These are phyloP conservation scores for Pitta sordida DNA, from an alignment of 2,113 vertebrate species.

Conservation along the genomic window DNA sequence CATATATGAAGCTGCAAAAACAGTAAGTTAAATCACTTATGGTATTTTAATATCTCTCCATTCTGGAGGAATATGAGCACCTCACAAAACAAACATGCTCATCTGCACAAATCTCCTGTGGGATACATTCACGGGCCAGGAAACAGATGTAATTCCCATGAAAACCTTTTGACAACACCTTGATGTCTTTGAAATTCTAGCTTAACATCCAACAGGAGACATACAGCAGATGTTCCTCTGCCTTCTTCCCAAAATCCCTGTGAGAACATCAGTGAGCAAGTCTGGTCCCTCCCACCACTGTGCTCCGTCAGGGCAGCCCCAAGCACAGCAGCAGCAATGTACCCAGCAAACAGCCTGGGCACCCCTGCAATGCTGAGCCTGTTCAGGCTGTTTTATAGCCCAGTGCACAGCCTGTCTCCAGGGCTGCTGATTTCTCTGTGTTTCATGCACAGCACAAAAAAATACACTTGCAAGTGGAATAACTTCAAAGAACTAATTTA, in stretches of 20 bases:
- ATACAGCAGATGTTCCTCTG: neutral
- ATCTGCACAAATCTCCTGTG: neutral
- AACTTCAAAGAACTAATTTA: neutral
- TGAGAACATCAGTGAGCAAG: neutral
- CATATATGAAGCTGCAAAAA: neutral
- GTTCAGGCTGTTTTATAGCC: neutral
- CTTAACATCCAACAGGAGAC: neutral
- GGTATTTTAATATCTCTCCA: neutral
- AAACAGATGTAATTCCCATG: neutral
- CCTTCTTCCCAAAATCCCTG: neutral
- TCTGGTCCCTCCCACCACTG: neutral
- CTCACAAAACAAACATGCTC: accelerated
- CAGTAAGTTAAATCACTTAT: neutral
- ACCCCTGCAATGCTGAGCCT: neutral
- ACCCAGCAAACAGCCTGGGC: neutral
- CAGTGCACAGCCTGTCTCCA: neutral
- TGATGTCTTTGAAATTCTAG: neutral
- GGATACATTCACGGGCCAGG: accelerated
- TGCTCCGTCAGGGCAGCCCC: neutral
- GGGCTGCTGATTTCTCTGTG: neutral
- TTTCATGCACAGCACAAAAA: neutral
- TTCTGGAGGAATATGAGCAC: neutral
- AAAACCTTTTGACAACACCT: neutral
- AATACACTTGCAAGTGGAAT: neutral
- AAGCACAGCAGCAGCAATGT: neutral